Percentiles rank a stretch among this genome's conserved stretches.
These are phyloP conservation scores for Gambusia holbrooki DNA, from an alignment of 2,113 vertebrate genomes.

Conservation along the genomic window DNA sequence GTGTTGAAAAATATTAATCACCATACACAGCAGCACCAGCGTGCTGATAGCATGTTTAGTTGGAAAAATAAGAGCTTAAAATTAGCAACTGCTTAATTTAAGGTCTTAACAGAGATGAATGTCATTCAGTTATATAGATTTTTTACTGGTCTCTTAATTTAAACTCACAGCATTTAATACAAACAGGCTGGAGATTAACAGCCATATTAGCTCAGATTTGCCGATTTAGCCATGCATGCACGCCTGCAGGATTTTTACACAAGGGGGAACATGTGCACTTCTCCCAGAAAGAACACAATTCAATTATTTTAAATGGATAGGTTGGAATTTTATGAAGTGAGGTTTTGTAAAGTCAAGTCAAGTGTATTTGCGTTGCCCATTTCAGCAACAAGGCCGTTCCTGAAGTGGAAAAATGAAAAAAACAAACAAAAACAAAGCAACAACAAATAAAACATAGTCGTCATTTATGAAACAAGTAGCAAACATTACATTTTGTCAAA, in stretches of 20 bases:
- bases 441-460: too few species aligned
- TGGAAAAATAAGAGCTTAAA: neutral
- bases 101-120: slow-evolving; percentile 5
- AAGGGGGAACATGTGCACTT: too few species aligned
- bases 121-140: neutral
- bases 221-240: too few species aligned
- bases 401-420: too few species aligned
- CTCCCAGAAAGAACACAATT: neutral
- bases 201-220: too few species aligned
- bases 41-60: neutral
- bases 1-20: neutral
- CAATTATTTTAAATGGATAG: neutral
- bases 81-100: neutral
- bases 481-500: too few species aligned
- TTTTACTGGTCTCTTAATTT: neutral
- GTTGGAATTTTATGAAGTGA: neutral
- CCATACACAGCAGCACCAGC: neutral
- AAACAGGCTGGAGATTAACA: neutral
- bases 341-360: neutral
- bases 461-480: too few species aligned
- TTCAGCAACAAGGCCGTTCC: too few species aligned
- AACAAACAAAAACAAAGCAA: too few species aligned
- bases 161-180: neutral
- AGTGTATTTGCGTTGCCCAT: too few species aligned
- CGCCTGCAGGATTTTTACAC: neutral